Evolutionary conservation across 1,140 invertebrate species (phyloP).

Genomic region (Apolygus lucorum): DNA sequence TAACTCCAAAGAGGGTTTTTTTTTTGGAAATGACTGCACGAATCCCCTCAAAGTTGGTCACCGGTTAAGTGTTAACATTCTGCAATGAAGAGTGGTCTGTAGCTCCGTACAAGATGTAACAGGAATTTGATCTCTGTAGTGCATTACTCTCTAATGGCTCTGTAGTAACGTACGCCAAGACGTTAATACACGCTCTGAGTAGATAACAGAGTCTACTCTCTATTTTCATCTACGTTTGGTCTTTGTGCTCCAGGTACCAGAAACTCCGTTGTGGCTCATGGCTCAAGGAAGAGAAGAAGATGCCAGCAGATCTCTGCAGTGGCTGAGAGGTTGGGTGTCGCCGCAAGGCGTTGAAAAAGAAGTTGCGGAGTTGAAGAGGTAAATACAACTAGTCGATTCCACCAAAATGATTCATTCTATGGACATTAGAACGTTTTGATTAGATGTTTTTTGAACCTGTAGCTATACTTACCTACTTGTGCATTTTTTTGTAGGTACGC

Average conservation of each 20-base stretch:
- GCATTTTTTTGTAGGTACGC: neutral
- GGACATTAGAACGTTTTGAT: slow-evolving; percentile 23
- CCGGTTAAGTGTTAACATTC: neutral
- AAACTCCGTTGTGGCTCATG: slow-evolving; percentile 55
- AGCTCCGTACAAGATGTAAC: too few species aligned
- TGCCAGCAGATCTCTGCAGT: slow-evolving; percentile 42
- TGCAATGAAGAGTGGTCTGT: neutral
- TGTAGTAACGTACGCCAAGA: too few species aligned
- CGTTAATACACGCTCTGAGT: too few species aligned
- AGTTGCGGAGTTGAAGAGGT: slow-evolving; percentile 39
- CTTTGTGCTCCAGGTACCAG: slow-evolving; percentile 53
- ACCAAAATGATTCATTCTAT: slow-evolving; percentile 15
- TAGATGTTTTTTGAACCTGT: neutral
- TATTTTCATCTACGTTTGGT: too few species aligned
- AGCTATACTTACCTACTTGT: too few species aligned
- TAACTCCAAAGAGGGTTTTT: too few species aligned
- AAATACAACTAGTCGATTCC: slow-evolving; percentile 31
- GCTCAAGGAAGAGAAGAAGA: slow-evolving; percentile 43
- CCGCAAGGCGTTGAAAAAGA: slow-evolving; percentile 42
- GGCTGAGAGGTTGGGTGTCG: slow-evolving; percentile 45
- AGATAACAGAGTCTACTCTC: too few species aligned
- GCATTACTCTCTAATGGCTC: too few species aligned
- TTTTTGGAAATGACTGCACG: too few species aligned
- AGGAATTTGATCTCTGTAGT: too few species aligned
- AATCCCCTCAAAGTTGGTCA: neutral